A percentile compares a stretch with the other conserved stretches of the same genome.
Evolutionary conservation across 1,140 invertebrate genomes (phyloP).

Genomic region (Papilio machaon): DNA sequence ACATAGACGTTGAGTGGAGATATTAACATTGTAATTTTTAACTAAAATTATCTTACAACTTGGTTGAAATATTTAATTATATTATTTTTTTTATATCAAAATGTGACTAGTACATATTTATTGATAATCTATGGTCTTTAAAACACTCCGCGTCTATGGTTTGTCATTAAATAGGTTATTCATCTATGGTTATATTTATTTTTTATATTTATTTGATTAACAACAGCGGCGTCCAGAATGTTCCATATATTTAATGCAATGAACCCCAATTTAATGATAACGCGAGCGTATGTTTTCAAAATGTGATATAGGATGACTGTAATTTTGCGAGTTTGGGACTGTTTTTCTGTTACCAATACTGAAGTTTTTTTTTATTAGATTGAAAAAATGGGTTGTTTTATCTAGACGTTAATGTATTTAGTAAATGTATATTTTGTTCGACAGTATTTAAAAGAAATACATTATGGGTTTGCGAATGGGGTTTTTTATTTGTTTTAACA

Average conservation of each 20-base stretch:
- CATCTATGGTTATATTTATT: constrained; percentile 27
- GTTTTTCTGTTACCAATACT: constrained; percentile 51
- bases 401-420: constrained; percentile 31
- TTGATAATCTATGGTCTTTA: constrained; percentile 42
- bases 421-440: constrained; percentile 17
- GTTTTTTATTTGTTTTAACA: not conserved
- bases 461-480: not conserved
- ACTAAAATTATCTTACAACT: not conserved
- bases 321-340: constrained; percentile 55
- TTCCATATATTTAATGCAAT: constrained; percentile 48
- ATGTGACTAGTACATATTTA: constrained; percentile 39
- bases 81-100: not conserved
- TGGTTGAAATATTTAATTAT: not conserved
- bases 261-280: constrained; percentile 49
- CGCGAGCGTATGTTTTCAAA: constrained; percentile 53
- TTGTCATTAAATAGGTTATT: not conserved
- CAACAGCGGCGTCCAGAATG: constrained; percentile 46
- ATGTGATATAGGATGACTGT: constrained; percentile 63
- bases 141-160: constrained; percentile 31
- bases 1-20: constrained; percentile 28
- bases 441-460: not conserved
- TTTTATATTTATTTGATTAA: constrained; percentile 47
- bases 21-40: not conserved
- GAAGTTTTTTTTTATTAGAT: constrained; percentile 26
- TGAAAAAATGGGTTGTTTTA: constrained; percentile 31